Conservation (phyloP, 2,113 vertebrate species). For the Casuarius casuarius region DNA sequence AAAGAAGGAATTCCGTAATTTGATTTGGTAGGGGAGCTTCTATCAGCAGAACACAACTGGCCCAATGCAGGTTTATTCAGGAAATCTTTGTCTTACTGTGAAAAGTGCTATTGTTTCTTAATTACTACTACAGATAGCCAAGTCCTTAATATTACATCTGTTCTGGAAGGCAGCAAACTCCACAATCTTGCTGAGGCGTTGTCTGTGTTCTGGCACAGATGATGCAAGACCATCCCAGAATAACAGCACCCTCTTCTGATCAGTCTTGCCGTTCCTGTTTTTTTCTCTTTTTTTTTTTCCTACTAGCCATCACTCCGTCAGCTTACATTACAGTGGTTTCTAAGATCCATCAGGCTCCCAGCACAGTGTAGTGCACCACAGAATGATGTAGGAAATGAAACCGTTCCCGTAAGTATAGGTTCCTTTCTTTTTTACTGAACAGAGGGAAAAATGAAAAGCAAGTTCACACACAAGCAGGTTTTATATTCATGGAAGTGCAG, state of each 20-base stretch:
- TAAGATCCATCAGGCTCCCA: background rate
- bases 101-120: conserved; percentile 51
- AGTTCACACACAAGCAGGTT: background rate
- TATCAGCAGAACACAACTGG: background rate
- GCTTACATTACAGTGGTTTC: background rate
- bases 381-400: background rate
- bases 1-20: conserved; percentile 45
- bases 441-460: background rate
- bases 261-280: background rate
- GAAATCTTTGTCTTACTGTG: conserved; percentile 34
- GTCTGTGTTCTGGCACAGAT: background rate
- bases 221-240: conserved; percentile 24
- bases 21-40: conserved; percentile 39
- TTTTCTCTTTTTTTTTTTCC: background rate
- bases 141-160: conserved; percentile 37
- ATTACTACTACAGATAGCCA: conserved; percentile 1
- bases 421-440: background rate
- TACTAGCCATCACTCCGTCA: background rate
- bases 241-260: conserved; percentile 60
- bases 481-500: background rate
- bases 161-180: conserved; percentile 8
- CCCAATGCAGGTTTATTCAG: conserved; percentile 44
- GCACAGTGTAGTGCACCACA: background rate
- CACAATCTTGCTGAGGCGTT: background rate
- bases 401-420: background rate